Percentiles rank a stretch among this genome's conserved stretches.
Evolutionary conservation across 1,140 invertebrate species (phyloP).

Genomic region (Drosophila parvula): DNA sequence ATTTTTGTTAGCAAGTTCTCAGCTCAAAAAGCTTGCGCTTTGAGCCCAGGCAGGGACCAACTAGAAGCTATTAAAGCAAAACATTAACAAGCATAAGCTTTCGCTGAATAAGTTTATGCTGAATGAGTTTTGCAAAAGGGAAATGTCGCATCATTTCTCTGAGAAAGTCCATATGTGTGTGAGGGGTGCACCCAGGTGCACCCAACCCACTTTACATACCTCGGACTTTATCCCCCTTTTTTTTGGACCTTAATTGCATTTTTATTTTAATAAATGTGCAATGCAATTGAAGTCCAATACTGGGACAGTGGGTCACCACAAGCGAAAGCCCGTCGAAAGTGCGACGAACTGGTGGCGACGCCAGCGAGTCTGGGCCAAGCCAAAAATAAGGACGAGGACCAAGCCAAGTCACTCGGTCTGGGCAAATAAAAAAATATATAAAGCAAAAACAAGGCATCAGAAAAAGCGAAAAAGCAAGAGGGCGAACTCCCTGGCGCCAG

Average conservation of each 20-base stretch:
- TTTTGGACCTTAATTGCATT: background rate
- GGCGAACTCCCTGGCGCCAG: constrained; percentile 37
- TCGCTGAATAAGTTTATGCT: constrained; percentile 55
- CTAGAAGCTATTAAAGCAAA: background rate
- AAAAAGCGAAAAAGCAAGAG: background rate
- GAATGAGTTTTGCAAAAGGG: constrained; percentile 22
- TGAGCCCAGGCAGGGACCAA: constrained; percentile 2
- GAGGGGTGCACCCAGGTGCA: background rate
- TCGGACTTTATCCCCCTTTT: too few species aligned
- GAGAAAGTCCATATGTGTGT: background rate
- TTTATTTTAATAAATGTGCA: background rate
- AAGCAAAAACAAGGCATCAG: background rate
- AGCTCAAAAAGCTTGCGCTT: background rate
- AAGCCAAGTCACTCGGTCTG: constrained; percentile 62
- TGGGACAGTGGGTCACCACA: constrained; percentile 1
- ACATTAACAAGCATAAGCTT: background rate
- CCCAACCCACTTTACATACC: constrained; percentile 7
- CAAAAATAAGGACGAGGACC: constrained; percentile 49
- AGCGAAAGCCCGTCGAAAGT: constrained; percentile 4
- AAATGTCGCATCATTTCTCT: constrained; percentile 16
- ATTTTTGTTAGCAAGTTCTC: background rate
- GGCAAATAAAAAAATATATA: constrained; percentile 19
- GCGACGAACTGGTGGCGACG: constrained; percentile 49
- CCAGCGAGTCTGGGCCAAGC: constrained; percentile 54
- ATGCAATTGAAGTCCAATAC: constrained; percentile 15